phyloP scores from a whole-genome alignment of 2,888 invertebrate species.

The Drosophila prostipennis region DNA sequence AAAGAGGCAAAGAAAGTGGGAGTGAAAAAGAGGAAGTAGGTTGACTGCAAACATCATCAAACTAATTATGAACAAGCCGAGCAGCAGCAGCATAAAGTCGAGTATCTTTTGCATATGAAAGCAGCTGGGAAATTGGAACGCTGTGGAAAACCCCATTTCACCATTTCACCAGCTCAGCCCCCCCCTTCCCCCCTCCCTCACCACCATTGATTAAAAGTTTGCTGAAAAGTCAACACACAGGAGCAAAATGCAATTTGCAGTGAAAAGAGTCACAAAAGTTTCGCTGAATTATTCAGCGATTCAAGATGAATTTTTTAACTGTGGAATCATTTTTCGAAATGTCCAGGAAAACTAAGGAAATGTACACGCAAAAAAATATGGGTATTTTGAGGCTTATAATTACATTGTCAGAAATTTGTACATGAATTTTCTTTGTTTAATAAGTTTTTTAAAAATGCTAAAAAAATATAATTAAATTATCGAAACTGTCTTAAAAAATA shows the following conservation, averaged over 20 bases:
- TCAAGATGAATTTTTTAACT: constrained; percentile 31
- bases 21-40: constrained; percentile 6
- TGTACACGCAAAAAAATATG: not conserved
- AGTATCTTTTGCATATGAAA: constrained; percentile 74
- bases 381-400: not conserved
- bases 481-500: too few species aligned
- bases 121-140: constrained; percentile 67
- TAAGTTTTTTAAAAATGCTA: too few species aligned
- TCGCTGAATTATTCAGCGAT: constrained; percentile 37
- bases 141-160: constrained; percentile 8
- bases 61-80: constrained; percentile 63
- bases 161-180: not conserved
- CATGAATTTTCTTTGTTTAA: not conserved
- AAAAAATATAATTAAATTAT: too few species aligned
- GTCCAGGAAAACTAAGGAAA: constrained; percentile 5
- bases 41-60: constrained; percentile 49
- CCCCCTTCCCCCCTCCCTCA: not conserved
- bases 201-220: constrained; percentile 68
- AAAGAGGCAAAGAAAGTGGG: not conserved
- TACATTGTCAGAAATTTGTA: not conserved
- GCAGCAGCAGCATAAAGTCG: constrained; percentile 36
- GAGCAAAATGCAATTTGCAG: constrained; percentile 69
- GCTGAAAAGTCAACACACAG: constrained; percentile 63
- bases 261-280: constrained; percentile 50
- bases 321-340: constrained; percentile 9